Conservation (phyloP, 2,888 invertebrate species). For the Hermodice carunculata region DNA sequence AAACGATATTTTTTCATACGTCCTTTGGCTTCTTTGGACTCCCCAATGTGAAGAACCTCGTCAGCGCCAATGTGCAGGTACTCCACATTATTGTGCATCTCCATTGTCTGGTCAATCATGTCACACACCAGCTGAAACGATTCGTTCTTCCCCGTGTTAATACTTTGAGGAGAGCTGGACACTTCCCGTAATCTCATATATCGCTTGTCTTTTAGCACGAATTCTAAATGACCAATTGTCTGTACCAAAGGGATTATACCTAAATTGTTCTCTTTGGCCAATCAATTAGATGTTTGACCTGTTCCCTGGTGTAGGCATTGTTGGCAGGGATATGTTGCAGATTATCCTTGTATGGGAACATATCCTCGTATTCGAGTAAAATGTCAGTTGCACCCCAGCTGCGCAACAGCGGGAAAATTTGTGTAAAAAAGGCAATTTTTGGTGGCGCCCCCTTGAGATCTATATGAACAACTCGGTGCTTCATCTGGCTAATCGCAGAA, state of each 20-base stretch:
- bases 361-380: constrained; percentile 87
- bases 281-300: not conserved
- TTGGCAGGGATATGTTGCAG: constrained; percentile 75
- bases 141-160: constrained; percentile 76
- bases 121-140: not conserved
- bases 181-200: constrained; percentile 79
- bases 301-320: constrained; percentile 75
- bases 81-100: constrained; percentile 74
- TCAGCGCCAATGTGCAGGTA: constrained; percentile 86
- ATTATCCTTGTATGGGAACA: constrained; percentile 81
- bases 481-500: too few species aligned
- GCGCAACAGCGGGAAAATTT: constrained; percentile 64
- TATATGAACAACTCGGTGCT: constrained; percentile 78
- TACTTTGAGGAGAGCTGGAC: constrained; percentile 74
- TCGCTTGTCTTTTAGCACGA: constrained; percentile 79
- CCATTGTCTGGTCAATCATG: not conserved
- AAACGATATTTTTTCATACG: not conserved
- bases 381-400: constrained; percentile 79
- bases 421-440: constrained; percentile 71
- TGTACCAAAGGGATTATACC: constrained; percentile 84
- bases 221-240: constrained; percentile 88
- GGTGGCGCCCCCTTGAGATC: constrained; percentile 89
- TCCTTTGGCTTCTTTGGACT: not conserved
- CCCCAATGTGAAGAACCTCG: constrained; percentile 71
- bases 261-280: constrained; percentile 63